Base-by-base conservation (phyloP, 1,140 invertebrate genomes). In the Trichoplusia ni region DNA sequence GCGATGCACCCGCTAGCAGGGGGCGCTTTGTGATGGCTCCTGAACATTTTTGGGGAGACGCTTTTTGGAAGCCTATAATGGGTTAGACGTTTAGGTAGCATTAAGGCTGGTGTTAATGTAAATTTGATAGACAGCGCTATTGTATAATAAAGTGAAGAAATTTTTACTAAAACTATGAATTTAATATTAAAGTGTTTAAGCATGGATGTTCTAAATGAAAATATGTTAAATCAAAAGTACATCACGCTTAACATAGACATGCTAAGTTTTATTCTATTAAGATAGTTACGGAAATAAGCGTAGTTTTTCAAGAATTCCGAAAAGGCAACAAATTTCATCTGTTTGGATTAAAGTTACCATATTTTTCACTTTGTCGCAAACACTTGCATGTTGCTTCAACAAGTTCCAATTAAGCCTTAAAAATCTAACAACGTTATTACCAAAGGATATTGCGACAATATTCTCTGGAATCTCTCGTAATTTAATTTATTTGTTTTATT, bases 401-500 rank as follows among this genome's bases (percentile, higher is more conserved):
- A n/a, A n/a, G 44, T 27, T 47, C 27, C 25, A 47, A 47, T 25
- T 47, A 47, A 47, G 29, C 6, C 13, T 47, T 31, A 29, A 47
- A 42, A 29, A 29, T 29, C 7, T 51, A 51, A 51, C 29, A 51
- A 38, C 11, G 21, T 54, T 25, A 54, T 27, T n/a, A 54, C 21
- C 16, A 38, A 54, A 42, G 38, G 54, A 42, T 58, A 58, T 58
- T 38, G 37, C 38, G 54, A 58, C 54, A 58, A 58, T 58, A 8
- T 44, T 16, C 23, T 42, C 16, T 29, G 11, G 38, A 58, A 54
- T 38, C 51, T 38, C 21, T 44, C 63, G 21, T 67, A 67, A 73
- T 70, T 64, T 67, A 51, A 73, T 70, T 66, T 51, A 35, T 54
- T 51, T 63, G 61, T 67, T 73, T 60, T 69, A 44, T 64, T 67